Evolutionary conservation across 2,797 vertebrate species (phyloP), one percentile per base, ranked within the genome.

Genomic region (Danio kyathit): DNA sequence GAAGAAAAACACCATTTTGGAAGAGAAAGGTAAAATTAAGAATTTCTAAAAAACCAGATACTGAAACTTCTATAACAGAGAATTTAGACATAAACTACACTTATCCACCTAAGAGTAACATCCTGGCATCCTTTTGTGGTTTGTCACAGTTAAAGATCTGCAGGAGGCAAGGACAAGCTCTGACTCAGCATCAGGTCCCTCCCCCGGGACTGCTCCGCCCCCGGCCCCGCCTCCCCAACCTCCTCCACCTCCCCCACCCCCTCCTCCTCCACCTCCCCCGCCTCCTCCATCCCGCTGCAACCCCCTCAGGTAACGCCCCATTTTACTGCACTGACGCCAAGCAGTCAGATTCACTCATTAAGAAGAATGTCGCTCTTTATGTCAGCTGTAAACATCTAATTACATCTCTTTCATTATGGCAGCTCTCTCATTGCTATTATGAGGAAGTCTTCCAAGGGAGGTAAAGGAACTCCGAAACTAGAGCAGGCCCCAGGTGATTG

Each of bases 361-460:
- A 43, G 6, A 76, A 5, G 5, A 6, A 21, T 10, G 12, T 14
- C 13, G 21, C 43, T 46, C 6, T 19, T 10, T 13, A 43, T 44
- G 16, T 7, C 6, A 59, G 7, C 40, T 16, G 12, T 14, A 5
- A 49, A 40, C 40, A 61, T 76, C 21, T 43, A 16, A 66, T n/a
- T 57, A 5, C 69, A 16, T 40, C n/a, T 80, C 16, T 67, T n/a
- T 84, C 40, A 83, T 4, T 70, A 40, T 56, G 59, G 56, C 56
- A 95, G 94, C 84, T 95, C 94, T 80, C 91, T 95, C 76, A 95
- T 95, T 9, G 94, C 94, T 84, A 95, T 95, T 87, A 95, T 95
- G 93, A 92, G 93, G 83, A 95, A 95, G 52, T 92, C 93, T 0
- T 95, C 94, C 10, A 95, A 95, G 88, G 90, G 88, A 44, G 90